Conservation (phyloP, 2,797 vertebrate species). For the Ara ararauna region DNA sequence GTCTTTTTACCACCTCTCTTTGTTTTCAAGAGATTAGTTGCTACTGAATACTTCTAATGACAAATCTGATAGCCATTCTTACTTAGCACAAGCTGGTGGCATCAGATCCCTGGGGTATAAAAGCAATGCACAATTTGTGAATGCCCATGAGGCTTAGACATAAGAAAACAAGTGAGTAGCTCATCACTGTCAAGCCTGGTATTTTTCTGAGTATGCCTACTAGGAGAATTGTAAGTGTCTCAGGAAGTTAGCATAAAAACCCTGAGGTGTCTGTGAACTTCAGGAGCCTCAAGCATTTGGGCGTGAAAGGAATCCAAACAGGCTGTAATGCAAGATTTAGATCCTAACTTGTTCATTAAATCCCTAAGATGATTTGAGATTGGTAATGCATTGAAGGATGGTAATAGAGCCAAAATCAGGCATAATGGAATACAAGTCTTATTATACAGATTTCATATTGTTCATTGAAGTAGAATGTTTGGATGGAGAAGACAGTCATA, state of each 20-base stretch:
- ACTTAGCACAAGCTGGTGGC: background rate
- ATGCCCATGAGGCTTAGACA: background rate
- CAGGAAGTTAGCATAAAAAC: background rate
- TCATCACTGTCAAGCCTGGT: background rate
- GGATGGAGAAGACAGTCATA: background rate
- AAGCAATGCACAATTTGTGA: background rate
- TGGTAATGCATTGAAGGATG: background rate
- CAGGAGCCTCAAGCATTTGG: background rate
- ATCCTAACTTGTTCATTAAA: background rate
- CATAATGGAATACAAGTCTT: background rate
- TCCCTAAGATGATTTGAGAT: background rate
- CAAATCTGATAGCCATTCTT: background rate
- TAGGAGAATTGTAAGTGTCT: background rate
- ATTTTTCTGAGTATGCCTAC: background rate
- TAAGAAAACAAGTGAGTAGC: background rate
- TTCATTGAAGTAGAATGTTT: background rate
- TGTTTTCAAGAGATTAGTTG: background rate
- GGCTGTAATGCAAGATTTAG: background rate
- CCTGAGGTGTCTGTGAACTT: background rate
- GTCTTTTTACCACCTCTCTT: background rate
- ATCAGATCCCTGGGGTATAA: background rate
- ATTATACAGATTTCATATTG: background rate
- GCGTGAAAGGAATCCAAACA: background rate
- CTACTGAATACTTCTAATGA: background rate
- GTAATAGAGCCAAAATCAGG: background rate